Base-by-base conservation (phyloP, 2,113 vertebrate species). In the Emydocephalus ijimae region DNA sequence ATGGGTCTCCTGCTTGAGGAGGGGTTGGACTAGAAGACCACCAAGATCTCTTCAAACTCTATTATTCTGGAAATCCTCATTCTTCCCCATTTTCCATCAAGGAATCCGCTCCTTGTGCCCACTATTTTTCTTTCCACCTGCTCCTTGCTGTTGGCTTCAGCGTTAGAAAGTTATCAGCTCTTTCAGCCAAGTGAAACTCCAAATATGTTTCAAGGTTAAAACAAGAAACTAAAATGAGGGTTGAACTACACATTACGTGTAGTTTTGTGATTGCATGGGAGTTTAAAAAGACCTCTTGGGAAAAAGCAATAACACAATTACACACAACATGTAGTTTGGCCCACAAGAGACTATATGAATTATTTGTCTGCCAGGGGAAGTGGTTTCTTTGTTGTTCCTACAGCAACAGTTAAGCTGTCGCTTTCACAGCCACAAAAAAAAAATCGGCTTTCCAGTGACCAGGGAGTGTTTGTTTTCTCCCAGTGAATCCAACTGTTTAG, bases 401-500 rank as follows among this genome's bases (percentile, higher is more conserved):
- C 64, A 91, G 92, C 12, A 26, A 88, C n/a, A 10, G 59, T 55
- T 91, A 24, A 91, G 45, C 48, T 81, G 88, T 94, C 94, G 57
- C 95, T 92, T 95, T 87, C 52, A 90, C 87, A n/a, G 94, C 91
- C 91, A 92, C 93, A 89, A 89, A 74, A 74, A 74, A 74, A 69
- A 89, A 92, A 90, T 90, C 21, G 2, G 89, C 57, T 45, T 39
- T 91, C 88, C 2, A 90, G 43, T 5, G 87, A 88, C 92, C 95
- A 14, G 1, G 43, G 85, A 94, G 86, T 23, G 0, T 92, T 95
- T 92, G 12, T 93, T 95, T 93, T 61, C 94, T 94, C 89, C 90
- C 55, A 1, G 5, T 0, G 57, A 89, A 94, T 9, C 20, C n/a
- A 4, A 86, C 4, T 55, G 92, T 90, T 96, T 48, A 23, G 89